Conservation (phyloP, 2,113 vertebrate genomes). For the Amphiprion percula region DNA sequence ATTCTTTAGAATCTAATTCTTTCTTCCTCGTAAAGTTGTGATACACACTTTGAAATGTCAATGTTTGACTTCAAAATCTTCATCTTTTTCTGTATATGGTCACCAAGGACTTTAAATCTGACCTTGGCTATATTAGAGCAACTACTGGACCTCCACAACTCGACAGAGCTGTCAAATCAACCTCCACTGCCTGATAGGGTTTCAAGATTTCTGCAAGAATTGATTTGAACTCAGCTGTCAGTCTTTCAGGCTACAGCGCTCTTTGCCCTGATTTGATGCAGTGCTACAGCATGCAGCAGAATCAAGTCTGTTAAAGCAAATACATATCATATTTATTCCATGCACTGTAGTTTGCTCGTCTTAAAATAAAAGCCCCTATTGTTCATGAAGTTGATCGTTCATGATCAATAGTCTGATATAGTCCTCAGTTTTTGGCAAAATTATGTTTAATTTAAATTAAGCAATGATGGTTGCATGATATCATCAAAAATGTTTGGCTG, state of each 20-base stretch:
- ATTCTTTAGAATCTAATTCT: not conserved
- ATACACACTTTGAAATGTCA: not conserved
- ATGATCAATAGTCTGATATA: not conserved
- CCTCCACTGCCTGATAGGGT: conserved; percentile 55
- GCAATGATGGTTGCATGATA: no score
- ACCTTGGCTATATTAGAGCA: conserved; percentile 38
- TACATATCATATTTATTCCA: conserved; percentile 22
- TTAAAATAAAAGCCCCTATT: not conserved
- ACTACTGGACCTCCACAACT: conserved; percentile 8
- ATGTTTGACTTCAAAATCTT: not conserved
- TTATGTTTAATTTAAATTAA: no score
- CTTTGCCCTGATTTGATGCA: conserved; percentile 28
- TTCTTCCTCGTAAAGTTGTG: not conserved
- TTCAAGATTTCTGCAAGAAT: conserved; percentile 56
- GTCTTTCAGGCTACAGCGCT: conserved; percentile 27
- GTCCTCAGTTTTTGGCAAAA: not conserved
- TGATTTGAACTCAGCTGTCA: conserved; percentile 63
- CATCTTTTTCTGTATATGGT: not conserved
- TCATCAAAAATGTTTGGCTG: no score
- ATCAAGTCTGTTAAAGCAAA: conserved; percentile 13
- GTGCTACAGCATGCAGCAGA: conserved; percentile 6
- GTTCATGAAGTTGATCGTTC: not conserved
- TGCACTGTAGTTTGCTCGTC: not conserved
- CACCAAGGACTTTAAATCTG: conserved; percentile 7
- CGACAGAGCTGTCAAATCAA: conserved; percentile 52